Percentiles rank a stretch among this genome's conserved stretches.
Conservation (phyloP, 2,888 invertebrate genomes). For the Hyposoter didymator region DNA sequence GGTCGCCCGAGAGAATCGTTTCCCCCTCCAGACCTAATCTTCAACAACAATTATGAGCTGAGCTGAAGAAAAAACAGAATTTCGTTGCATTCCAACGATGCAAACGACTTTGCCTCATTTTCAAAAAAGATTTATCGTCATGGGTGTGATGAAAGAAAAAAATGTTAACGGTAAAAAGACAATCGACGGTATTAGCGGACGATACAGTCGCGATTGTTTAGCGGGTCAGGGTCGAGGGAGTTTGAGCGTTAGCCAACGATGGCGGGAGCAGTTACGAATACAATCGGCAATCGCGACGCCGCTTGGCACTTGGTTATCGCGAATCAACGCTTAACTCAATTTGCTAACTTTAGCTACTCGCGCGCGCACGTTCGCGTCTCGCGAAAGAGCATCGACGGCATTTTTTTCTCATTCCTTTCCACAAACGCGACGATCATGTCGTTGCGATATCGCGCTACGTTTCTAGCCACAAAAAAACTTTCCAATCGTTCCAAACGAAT, state of each 20-base stretch:
- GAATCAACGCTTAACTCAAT: conserved; percentile 65
- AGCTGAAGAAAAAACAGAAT: no score
- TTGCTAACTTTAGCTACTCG: conserved; percentile 73
- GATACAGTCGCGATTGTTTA: conserved; percentile 63
- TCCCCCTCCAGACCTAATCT: no score
- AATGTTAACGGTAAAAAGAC: conserved; percentile 15
- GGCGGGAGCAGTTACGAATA: conserved; percentile 58
- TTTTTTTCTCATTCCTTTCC: not conserved
- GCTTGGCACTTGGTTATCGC: conserved; percentile 67
- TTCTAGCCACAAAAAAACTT: not conserved
- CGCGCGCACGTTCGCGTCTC: not conserved
- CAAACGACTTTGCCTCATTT: no score
- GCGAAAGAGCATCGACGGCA: not conserved
- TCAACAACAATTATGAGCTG: no score
- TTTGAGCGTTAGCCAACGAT: conserved; percentile 76
- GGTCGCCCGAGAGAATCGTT: no score
- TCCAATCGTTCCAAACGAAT: not conserved
- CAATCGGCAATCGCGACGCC: not conserved
- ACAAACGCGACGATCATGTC: not conserved
- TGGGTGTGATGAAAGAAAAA: not conserved
- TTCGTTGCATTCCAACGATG: no score
- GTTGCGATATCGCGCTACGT: not conserved
- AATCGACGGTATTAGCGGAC: conserved; percentile 58
- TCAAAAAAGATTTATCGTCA: not conserved
- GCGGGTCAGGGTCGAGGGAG: conserved; percentile 76